phyloP scores from a whole-genome alignment of 2,888 invertebrate genomes.

The Andrena dorsata region DNA sequence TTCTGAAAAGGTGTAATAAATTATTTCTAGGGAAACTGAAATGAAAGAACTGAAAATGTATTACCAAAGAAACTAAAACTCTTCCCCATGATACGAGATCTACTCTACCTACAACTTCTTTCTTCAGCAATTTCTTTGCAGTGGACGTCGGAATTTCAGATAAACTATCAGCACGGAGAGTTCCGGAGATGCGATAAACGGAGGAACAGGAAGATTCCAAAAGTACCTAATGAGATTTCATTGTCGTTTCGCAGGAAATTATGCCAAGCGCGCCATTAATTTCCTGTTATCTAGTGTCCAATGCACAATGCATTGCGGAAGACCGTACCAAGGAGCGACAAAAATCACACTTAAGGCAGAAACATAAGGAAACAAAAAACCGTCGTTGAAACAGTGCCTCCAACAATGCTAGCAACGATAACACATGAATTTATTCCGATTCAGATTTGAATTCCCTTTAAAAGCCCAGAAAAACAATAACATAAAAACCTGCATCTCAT shows the following conservation, averaged over 20 bases:
- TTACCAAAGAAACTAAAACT: neutral
- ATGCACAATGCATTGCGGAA: neutral
- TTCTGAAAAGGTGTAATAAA: neutral
- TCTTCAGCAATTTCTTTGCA: neutral
- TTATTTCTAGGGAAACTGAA: neutral
- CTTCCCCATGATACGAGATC: neutral
- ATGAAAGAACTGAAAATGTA: neutral
- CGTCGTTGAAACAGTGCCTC: neutral
- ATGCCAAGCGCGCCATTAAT: conserved; percentile 37
- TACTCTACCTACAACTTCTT: neutral
- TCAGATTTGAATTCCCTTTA: no score
- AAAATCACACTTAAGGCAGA: neutral
- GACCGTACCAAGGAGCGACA: neutral
- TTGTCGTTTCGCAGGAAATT: conserved; percentile 66
- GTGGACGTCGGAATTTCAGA: conserved; percentile 40
- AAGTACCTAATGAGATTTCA: conserved; percentile 67
- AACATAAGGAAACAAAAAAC: neutral
- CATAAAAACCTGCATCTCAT: no score
- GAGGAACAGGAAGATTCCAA: conserved; percentile 26
- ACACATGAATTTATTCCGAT: no score
- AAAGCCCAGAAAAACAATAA: no score
- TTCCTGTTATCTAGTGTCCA: conserved; percentile 25
- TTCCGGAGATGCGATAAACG: conserved; percentile 10
- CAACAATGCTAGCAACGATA: neutral
- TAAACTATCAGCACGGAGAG: conserved; percentile 51